Conservation (phyloP, 2,888 invertebrate species). For the Baronia brevicornis region DNA sequence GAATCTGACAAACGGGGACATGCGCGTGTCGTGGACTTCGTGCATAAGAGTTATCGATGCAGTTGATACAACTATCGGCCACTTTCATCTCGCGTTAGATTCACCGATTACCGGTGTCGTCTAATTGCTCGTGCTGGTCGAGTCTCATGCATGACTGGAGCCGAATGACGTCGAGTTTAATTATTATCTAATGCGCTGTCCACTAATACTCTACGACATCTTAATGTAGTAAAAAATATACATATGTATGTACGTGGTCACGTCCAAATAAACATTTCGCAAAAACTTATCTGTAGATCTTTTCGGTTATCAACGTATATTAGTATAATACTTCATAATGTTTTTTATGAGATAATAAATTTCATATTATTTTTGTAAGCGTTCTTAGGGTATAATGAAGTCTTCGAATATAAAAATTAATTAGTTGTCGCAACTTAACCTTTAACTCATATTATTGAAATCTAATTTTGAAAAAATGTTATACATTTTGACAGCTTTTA, state of each 20-base stretch:
- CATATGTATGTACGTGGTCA: slow-evolving; percentile 3
- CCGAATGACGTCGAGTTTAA: slow-evolving; percentile 26
- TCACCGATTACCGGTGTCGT: slow-evolving; percentile 65
- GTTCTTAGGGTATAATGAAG: no score
- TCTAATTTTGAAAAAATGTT: no score
- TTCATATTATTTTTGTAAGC: no score
- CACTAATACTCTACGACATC: slow-evolving; percentile 23
- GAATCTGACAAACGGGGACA: slow-evolving; percentile 45
- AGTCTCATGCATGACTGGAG: slow-evolving; percentile 52
- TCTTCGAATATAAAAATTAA: no score
- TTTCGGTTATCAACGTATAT: no score
- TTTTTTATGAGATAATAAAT: no score
- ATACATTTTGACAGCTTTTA: no score
- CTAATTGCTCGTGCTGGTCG: slow-evolving; percentile 65
- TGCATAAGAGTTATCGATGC: slow-evolving; percentile 25
- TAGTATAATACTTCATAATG: no score
- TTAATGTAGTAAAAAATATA: slow-evolving; percentile 14
- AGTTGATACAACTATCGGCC: slow-evolving; percentile 42
- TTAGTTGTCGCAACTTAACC: no score
- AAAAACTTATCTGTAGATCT: no score
- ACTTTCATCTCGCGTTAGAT: slow-evolving; percentile 71
- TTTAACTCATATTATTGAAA: no score
- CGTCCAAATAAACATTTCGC: slow-evolving; percentile 7
- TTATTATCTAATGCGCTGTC: slow-evolving; percentile 21
- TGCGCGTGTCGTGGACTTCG: slow-evolving; percentile 28